Evolutionary conservation across 1,140 invertebrate species (phyloP).

Genomic region (Heliconius hewitsoni): DNA sequence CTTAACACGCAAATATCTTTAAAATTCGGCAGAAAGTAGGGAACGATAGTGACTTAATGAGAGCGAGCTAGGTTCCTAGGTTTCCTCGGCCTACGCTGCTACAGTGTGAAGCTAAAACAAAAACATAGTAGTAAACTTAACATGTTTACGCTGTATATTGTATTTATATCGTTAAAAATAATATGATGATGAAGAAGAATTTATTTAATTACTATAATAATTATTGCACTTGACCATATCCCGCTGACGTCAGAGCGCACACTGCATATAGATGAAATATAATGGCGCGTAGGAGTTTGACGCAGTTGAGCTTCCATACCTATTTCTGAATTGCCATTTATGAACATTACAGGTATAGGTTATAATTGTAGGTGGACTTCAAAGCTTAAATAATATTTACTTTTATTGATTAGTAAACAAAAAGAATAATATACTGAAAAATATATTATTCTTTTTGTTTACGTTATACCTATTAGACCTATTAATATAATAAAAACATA

Average conservation of each 20-base stretch:
- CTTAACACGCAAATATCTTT: too few relatives aligned
- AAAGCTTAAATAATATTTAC: not conserved
- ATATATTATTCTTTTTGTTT: too few relatives aligned
- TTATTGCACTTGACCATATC: constrained; percentile 45
- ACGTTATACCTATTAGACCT: too few relatives aligned
- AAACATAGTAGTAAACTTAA: too few relatives aligned
- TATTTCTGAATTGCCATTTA: constrained; percentile 16
- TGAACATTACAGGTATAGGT: not conserved
- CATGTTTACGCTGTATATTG: not conserved
- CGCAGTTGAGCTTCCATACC: constrained; percentile 23
- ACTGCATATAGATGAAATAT: constrained; percentile 41
- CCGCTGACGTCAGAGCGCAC: constrained; percentile 49
- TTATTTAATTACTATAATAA: not conserved
- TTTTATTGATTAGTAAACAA: not conserved
- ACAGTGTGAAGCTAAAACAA: too few relatives aligned
- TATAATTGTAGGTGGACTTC: not conserved
- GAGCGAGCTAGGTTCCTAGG: too few relatives aligned
- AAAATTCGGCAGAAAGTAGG: too few relatives aligned
- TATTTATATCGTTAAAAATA: not conserved
- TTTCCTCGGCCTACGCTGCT: too few relatives aligned
- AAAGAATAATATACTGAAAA: too few relatives aligned
- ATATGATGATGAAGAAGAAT: not conserved
- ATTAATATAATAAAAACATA: too few relatives aligned
- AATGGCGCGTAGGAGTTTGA: constrained; percentile 53
- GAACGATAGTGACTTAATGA: too few relatives aligned